Evolutionary conservation across 2,888 invertebrate species (phyloP).

Genomic region (Apodemia hepburni): DNA sequence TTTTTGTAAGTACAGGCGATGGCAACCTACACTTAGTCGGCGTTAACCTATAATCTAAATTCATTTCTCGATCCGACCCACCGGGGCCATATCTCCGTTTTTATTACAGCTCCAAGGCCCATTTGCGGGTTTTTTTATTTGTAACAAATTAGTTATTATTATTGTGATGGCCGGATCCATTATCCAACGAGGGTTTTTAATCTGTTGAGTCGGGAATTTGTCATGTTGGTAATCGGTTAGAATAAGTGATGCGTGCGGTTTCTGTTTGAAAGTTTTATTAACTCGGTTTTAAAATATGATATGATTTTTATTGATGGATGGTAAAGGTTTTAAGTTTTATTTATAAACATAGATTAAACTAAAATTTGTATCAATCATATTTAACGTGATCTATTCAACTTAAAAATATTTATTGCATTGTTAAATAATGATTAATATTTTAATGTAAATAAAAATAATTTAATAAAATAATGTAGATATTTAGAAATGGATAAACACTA

Average conservation of each 20-base stretch:
- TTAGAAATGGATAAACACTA: too few species aligned
- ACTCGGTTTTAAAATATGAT: neutral
- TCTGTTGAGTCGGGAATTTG: constrained; percentile 23
- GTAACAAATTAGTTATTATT: constrained; percentile 76
- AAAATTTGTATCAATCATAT: too few species aligned
- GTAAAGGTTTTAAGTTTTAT: neutral
- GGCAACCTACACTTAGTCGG: constrained; percentile 75
- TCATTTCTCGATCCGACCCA: constrained; percentile 78
- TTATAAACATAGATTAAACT: neutral
- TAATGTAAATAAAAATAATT: too few species aligned
- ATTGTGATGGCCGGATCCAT: constrained; percentile 65
- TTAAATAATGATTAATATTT: too few species aligned
- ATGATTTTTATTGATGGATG: neutral
- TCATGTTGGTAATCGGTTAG: constrained; percentile 19
- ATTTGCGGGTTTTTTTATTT: constrained; percentile 76
- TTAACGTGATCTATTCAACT: too few species aligned
- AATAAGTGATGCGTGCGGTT: constrained; percentile 12
- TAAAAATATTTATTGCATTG: too few species aligned
- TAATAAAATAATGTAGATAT: too few species aligned
- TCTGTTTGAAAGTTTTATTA: neutral
- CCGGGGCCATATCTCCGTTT: constrained; percentile 69
- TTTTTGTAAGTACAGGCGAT: constrained; percentile 75
- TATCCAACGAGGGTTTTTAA: constrained; percentile 47
- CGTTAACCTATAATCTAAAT: constrained; percentile 80
- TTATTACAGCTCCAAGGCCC: constrained; percentile 75